Conservation (phyloP, 1,140 invertebrate genomes). For the Radopholus similis region DNA sequence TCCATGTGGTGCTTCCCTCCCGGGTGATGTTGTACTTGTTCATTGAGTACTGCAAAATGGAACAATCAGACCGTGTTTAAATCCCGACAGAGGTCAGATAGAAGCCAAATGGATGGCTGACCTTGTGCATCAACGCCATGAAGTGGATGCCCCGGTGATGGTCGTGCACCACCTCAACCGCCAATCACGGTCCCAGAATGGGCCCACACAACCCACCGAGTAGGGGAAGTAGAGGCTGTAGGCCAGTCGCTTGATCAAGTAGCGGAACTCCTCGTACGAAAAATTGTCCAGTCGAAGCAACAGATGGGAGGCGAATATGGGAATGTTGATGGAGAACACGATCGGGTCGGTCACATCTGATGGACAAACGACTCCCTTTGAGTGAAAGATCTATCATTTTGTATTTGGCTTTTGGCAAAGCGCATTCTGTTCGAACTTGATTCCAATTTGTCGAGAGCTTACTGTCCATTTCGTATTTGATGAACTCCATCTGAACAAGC, state of each 20-base stretch:
- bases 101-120: no score
- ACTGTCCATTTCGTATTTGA: slow-evolving; percentile 19
- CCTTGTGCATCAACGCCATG: slow-evolving; percentile 8
- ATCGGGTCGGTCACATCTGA: slow-evolving; percentile 13
- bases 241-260: slow-evolving; percentile 14
- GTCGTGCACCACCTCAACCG: neutral
- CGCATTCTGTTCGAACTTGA: neutral
- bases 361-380: neutral
- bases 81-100: no score
- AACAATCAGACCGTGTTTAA: no score
- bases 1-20: neutral
- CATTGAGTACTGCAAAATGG: slow-evolving; percentile 3
- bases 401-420: neutral
- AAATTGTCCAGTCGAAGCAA: slow-evolving; percentile 11
- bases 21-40: slow-evolving; percentile 4
- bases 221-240: slow-evolving; percentile 15
- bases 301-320: slow-evolving; percentile 14
- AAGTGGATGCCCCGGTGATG: neutral
- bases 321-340: slow-evolving; percentile 18
- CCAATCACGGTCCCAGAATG: neutral
- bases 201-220: neutral
- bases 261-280: slow-evolving; percentile 17
- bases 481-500: slow-evolving; percentile 16
- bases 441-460: neutral
- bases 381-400: neutral